Evolutionary conservation across 1,140 invertebrate species (phyloP).

Genomic region (Manduca sexta): DNA sequence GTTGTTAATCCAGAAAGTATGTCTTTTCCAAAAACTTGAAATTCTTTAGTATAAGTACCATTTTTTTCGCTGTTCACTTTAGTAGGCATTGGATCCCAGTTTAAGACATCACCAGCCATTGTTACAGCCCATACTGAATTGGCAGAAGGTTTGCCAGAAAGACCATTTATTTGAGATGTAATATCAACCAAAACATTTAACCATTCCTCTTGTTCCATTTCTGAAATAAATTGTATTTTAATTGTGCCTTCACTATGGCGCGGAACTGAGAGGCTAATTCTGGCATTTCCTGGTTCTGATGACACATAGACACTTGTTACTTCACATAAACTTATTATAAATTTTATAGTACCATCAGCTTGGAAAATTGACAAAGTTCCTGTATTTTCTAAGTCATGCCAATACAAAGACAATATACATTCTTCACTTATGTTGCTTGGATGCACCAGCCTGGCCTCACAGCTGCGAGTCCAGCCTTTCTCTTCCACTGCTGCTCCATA

Average conservation of each 20-base stretch:
- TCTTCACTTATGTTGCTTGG: slow-evolving; percentile 78
- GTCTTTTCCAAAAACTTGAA: slow-evolving; percentile 80
- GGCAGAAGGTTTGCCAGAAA: slow-evolving; percentile 78
- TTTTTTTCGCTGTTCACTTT: slow-evolving; percentile 67
- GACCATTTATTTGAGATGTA: slow-evolving; percentile 81
- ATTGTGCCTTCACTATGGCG: slow-evolving; percentile 74
- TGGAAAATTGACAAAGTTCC: slow-evolving; percentile 86
- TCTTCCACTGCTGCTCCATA: slow-evolving; percentile 86
- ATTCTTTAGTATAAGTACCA: slow-evolving; percentile 76
- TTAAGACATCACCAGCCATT: slow-evolving; percentile 85
- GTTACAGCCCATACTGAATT: slow-evolving; percentile 87
- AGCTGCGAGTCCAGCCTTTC: slow-evolving; percentile 87
- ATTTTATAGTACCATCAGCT: slow-evolving; percentile 83
- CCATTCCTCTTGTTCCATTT: slow-evolving; percentile 91
- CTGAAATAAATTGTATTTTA: slow-evolving; percentile 83
- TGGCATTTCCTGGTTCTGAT: slow-evolving; percentile 84
- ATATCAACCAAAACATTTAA: slow-evolving; percentile 81
- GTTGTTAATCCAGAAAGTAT: slow-evolving; percentile 67
- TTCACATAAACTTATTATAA: slow-evolving; percentile 77
- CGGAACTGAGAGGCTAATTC: slow-evolving; percentile 82
- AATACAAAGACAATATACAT: slow-evolving; percentile 87
- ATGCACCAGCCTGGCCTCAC: slow-evolving; percentile 81
- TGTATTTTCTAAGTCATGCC: slow-evolving; percentile 77
- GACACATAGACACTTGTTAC: slow-evolving; percentile 83
- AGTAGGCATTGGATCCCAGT: slow-evolving; percentile 79